Evolutionary conservation across 1,140 invertebrate species (phyloP), one percentile per base, ranked within the genome.

Genomic region (Pseudachorutes palmiensis): DNA sequence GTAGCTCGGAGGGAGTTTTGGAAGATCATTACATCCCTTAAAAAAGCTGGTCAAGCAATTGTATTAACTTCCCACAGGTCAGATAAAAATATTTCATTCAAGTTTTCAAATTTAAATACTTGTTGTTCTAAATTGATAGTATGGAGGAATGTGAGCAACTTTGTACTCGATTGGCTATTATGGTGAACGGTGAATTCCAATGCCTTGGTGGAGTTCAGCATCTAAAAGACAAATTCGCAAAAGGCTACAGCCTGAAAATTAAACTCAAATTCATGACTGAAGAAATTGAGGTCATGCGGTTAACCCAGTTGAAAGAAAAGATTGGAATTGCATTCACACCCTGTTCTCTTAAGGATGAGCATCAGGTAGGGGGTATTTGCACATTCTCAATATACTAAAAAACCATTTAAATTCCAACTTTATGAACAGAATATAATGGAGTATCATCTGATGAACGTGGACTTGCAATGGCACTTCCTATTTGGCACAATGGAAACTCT

Each of bases 151-250:
- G 79, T 74, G 82, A 83, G 75, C 79, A 78, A 0, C 70, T 83
- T 0, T 83, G 82, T 67, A 74, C 76, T 16, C 62, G 80, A 59
- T 72, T 83, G 5, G 81, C 77, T n/a, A 83, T 83, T 26, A 83
- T 83, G 81, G 79, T 93, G 0, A 87, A 86, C 76, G 92, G 92
- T 0, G 81, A 86, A 65, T 83, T 93, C 68, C 83, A 77, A 31
- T 82, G 81, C 67, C 67, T 83, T 28, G 82, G 81, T 16, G 77
- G 77, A 28, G 75, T 77, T 83, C 81, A 83, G 59, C 79, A 83
- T 68, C 71, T 83, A 19, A 83, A 82, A 70, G 77, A 75, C 68
- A 83, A 83, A 73, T 86, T 83, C 77, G 84, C 83, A 64, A 77
- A 83, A 69, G 84, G 85, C 19, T 86, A 83, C 74, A 83, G 82